Conservation (phyloP, 64 coral and sea anemone species). For the Pocillopora verrucosa region DNA sequence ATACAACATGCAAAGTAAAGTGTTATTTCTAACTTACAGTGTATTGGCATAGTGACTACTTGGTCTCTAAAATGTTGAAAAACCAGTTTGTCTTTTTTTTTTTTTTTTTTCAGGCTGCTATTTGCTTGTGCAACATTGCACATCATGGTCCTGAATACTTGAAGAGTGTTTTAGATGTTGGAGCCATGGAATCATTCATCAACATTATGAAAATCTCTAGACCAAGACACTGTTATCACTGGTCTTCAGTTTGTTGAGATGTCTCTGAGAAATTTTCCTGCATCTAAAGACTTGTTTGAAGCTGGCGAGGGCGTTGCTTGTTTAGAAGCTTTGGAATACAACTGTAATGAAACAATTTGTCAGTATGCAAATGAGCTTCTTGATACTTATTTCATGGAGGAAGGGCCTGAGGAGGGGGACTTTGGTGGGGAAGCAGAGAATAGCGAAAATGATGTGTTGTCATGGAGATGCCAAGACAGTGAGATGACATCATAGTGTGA, state of each 20-base stretch:
- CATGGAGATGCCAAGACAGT: constrained; percentile 30
- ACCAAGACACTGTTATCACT: constrained; percentile 71
- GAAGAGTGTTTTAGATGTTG: constrained; percentile 44
- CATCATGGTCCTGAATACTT: constrained; percentile 64
- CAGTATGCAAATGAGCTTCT: constrained; percentile 90
- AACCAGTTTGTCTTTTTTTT: not conserved
- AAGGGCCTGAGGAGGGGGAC: constrained; percentile 21
- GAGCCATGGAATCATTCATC: constrained; percentile 68
- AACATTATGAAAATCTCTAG: constrained; percentile 83
- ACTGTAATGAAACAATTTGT: constrained; percentile 64
- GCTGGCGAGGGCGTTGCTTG: constrained; percentile 71
- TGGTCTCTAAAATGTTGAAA: not conserved
- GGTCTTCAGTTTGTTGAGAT: constrained; percentile 95
- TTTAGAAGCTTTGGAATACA: constrained; percentile 88
- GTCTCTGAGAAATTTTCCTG: constrained; percentile 69
- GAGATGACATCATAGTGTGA: not conserved
- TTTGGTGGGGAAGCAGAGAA: constrained; percentile 27
- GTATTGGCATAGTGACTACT: not conserved
- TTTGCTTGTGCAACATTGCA: constrained; percentile 79
- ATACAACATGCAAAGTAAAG: too few relatives aligned
- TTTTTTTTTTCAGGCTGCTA: constrained; percentile 58
- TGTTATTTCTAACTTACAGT: too few relatives aligned
- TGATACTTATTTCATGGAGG: constrained; percentile 86
- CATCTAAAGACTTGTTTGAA: constrained; percentile 84
- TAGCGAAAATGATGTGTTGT: not conserved